Evolutionary conservation across 2,888 invertebrate genomes (phyloP).

Genomic region (Alentia gelatinosa): DNA sequence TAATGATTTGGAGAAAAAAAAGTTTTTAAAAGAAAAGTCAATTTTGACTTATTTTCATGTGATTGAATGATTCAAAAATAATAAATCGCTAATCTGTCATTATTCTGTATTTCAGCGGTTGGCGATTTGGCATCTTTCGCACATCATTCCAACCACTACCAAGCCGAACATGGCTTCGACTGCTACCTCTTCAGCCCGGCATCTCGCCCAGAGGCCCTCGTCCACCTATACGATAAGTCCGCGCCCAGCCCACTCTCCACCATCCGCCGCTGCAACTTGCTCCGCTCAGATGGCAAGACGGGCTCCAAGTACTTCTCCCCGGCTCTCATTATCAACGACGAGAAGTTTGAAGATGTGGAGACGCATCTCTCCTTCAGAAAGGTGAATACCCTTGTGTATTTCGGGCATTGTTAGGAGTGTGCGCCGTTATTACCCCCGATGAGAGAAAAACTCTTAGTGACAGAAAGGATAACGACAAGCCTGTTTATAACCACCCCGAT

Average conservation of each 20-base stretch:
- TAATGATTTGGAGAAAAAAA: too few species aligned
- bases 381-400: too few species aligned
- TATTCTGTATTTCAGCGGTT: constrained; percentile 89
- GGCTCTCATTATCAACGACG: constrained; percentile 54
- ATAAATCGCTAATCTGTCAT: too few species aligned
- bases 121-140: constrained; percentile 94
- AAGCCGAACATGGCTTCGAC: constrained; percentile 86
- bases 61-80: too few species aligned
- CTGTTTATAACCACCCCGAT: too few species aligned
- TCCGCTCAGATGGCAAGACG: constrained; percentile 59
- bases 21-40: too few species aligned
- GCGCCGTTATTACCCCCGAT: too few species aligned
- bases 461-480: too few species aligned
- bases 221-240: constrained; percentile 89
- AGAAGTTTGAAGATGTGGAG: background rate
- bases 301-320: constrained; percentile 59
- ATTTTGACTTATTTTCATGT: too few species aligned
- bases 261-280: constrained; percentile 66
- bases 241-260: constrained; percentile 81
- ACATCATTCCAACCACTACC: constrained; percentile 82
- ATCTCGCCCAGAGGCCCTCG: constrained; percentile 88
- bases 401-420: too few species aligned
- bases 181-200: constrained; percentile 88
- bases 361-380: constrained; percentile 38
- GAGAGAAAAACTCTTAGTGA: too few species aligned